Percentiles rank a stretch among this genome's conserved stretches.
Evolutionary conservation across 2,888 invertebrate species (phyloP).

Genomic region (Trachelus stipa): DNA sequence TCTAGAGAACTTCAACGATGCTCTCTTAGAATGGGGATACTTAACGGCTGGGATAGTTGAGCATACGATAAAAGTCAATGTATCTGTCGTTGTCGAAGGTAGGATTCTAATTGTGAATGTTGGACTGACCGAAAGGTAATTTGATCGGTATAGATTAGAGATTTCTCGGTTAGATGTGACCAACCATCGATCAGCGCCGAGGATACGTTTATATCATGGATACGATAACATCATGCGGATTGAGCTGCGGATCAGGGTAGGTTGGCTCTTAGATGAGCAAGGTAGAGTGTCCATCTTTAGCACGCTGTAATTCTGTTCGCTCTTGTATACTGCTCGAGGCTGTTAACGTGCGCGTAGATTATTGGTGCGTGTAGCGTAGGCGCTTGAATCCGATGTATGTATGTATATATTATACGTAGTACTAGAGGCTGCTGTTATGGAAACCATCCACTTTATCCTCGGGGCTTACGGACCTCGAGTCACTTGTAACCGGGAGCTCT

Average conservation of each 20-base stretch:
- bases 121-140: neutral
- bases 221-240: neutral
- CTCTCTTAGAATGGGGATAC: neutral
- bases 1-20: neutral
- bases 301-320: neutral
- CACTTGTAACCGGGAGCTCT: neutral
- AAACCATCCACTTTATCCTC: conserved; percentile 36
- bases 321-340: neutral
- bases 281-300: neutral
- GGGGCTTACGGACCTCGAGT: conserved; percentile 13
- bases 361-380: neutral
- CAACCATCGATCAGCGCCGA: neutral
- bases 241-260: neutral
- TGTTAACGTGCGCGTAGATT: neutral
- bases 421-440: conserved; percentile 39
- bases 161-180: neutral
- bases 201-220: neutral
- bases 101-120: neutral
- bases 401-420: conserved; percentile 22
- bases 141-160: neutral
- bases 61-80: neutral
- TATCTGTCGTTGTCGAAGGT: neutral
- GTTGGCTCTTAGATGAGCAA: neutral
- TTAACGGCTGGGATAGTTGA: neutral
- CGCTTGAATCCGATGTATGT: neutral